phyloP scores from a whole-genome alignment of 2,888 invertebrate species.

The Trypoxylon attenuatum region DNA sequence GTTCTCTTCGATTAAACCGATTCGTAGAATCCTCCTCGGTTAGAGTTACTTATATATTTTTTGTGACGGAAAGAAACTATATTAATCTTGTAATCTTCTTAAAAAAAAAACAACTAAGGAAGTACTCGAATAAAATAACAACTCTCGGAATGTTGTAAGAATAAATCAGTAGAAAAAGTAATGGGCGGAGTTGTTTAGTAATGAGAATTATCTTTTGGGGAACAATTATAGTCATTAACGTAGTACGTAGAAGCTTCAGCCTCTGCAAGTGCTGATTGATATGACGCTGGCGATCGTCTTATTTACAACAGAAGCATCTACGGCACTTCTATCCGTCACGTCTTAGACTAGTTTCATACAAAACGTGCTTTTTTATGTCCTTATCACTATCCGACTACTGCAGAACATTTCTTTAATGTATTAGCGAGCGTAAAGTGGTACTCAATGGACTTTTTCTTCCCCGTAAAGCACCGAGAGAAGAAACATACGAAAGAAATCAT shows the following conservation, averaged over 20 bases:
- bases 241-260: constrained; percentile 10
- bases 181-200: constrained; percentile 17
- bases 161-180: constrained; percentile 28
- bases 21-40: no score
- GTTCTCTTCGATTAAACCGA: no score
- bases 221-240: no score
- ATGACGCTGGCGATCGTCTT: constrained; percentile 35
- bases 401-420: constrained; percentile 11
- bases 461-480: not conserved
- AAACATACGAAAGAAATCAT: constrained; percentile 10
- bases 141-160: not conserved
- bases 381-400: constrained; percentile 40
- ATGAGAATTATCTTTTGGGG: not conserved
- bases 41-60: no score
- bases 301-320: constrained; percentile 34
- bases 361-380: constrained; percentile 45
- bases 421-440: not conserved
- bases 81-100: no score
- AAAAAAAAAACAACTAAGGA: no score
- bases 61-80: no score
- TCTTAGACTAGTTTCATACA: constrained; percentile 65
- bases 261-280: constrained; percentile 16
- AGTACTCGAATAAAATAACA: no score
- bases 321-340: constrained; percentile 34
- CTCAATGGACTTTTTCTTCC: not conserved